phyloP scores from a whole-genome alignment of 2,113 vertebrate species.

The Sturnira hondurensis region DNA sequence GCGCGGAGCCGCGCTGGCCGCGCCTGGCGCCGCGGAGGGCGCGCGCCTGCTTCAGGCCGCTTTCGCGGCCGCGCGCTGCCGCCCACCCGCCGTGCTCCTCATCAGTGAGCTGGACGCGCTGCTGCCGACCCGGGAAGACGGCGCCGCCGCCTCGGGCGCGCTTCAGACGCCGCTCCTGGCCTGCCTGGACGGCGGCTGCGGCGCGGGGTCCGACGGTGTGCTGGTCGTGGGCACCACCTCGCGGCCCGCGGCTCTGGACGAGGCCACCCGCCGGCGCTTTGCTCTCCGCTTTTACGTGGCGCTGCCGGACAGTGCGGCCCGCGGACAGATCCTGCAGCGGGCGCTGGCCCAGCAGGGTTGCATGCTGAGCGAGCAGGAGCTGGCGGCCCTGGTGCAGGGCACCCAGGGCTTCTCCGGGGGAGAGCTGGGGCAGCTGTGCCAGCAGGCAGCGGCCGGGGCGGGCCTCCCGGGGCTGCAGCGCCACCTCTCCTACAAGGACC shows the following conservation, averaged over 20 bases:
- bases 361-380: constrained; percentile 89
- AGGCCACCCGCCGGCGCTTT: constrained; percentile 89
- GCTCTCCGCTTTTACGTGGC: constrained; percentile 90
- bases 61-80: constrained; percentile 87
- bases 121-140: constrained; percentile 74
- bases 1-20: constrained; percentile 85
- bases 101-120: constrained; percentile 91
- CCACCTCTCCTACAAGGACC: constrained; percentile 89
- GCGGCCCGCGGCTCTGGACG: constrained; percentile 90
- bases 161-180: constrained; percentile 88
- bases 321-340: constrained; percentile 90
- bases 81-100: constrained; percentile 89
- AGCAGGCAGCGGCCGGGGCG: constrained; percentile 85
- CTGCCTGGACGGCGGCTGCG: constrained; percentile 88
- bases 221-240: constrained; percentile 91
- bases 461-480: constrained; percentile 82
- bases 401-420: constrained; percentile 90
- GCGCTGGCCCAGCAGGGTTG: constrained; percentile 87
- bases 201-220: constrained; percentile 82
- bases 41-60: constrained; percentile 91
- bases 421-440: constrained; percentile 92
- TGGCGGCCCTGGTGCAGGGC: constrained; percentile 89
- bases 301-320: constrained; percentile 85
- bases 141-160: not conserved
- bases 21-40: constrained; percentile 89